Percentiles rank a stretch among this genome's conserved stretches.
Evolutionary conservation across 2,888 invertebrate genomes (phyloP).

Genomic region (Apomyelois bistriatella): DNA sequence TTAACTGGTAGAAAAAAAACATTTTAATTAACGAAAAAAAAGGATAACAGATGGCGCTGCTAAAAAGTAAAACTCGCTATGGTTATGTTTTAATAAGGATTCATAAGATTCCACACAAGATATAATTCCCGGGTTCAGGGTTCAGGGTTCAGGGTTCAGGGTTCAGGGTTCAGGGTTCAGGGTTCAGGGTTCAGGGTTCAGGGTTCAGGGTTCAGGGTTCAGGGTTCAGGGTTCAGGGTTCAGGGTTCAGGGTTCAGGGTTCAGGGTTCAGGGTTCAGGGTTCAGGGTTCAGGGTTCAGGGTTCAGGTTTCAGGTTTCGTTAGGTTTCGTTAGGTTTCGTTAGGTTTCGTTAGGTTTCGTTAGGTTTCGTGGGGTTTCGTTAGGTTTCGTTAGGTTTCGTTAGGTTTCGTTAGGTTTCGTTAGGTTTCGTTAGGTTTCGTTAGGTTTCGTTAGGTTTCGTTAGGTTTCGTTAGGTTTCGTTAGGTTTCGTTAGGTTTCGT

Average conservation of each 20-base stretch:
- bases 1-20: too few relatives aligned
- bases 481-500: constrained; percentile 15
- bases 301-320: constrained; percentile 16
- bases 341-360: neutral
- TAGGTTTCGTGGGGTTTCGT: constrained; percentile 15
- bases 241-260: neutral
- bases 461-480: constrained; percentile 10
- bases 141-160: too few relatives aligned
- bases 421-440: neutral
- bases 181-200: too few relatives aligned
- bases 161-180: too few relatives aligned
- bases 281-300: constrained; percentile 11
- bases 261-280: neutral
- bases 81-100: too few relatives aligned
- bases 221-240: too few relatives aligned
- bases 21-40: too few relatives aligned
- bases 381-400: constrained; percentile 18
- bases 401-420: constrained; percentile 9
- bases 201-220: too few relatives aligned
- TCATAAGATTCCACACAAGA: too few relatives aligned
- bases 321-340: constrained; percentile 17
- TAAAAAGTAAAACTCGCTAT: too few relatives aligned
- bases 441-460: constrained; percentile 14
- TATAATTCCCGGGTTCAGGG: too few relatives aligned
- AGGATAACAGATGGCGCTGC: too few relatives aligned